Evolutionary conservation across 2,888 invertebrate genomes (phyloP).

Genomic region (Archaeoteleia sp.): DNA sequence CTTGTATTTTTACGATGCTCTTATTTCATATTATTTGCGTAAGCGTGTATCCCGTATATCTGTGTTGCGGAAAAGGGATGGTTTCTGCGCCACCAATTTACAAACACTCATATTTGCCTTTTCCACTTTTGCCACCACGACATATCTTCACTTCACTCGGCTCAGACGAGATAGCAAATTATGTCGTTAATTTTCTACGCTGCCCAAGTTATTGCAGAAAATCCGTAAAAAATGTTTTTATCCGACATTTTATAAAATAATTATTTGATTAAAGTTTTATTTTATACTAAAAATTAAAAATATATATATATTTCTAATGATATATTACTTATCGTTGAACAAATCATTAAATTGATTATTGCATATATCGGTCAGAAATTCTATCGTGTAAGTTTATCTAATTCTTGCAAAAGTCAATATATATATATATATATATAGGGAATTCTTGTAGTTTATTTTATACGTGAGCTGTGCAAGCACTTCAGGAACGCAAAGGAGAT

Average conservation of each 20-base stretch:
- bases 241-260: too few relatives aligned
- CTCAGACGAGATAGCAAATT: slow-evolving; percentile 15
- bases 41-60: slow-evolving; percentile 31
- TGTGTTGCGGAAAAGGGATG: slow-evolving; percentile 21
- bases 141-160: slow-evolving; percentile 7
- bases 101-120: slow-evolving; percentile 22
- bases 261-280: too few relatives aligned
- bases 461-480: slow-evolving; percentile 30
- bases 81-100: slow-evolving; percentile 33
- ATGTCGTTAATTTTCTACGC: slow-evolving; percentile 18
- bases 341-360: slow-evolving; percentile 13
- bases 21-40: slow-evolving; percentile 47
- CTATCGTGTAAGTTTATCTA: slow-evolving; percentile 20
- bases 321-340: too few relatives aligned
- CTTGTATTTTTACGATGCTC: slow-evolving; percentile 38
- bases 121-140: slow-evolving; percentile 8
- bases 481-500: slow-evolving; percentile 24
- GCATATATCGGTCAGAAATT: slow-evolving; percentile 19
- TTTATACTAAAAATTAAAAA: too few relatives aligned
- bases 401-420: slow-evolving; percentile 21
- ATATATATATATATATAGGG: slow-evolving; percentile 6
- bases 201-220: neutral
- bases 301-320: too few relatives aligned
- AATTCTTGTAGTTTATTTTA: slow-evolving; percentile 30
- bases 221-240: neutral